phyloP scores from a whole-genome alignment of 2,797 vertebrate genomes.

The Limosa lapponica region DNA sequence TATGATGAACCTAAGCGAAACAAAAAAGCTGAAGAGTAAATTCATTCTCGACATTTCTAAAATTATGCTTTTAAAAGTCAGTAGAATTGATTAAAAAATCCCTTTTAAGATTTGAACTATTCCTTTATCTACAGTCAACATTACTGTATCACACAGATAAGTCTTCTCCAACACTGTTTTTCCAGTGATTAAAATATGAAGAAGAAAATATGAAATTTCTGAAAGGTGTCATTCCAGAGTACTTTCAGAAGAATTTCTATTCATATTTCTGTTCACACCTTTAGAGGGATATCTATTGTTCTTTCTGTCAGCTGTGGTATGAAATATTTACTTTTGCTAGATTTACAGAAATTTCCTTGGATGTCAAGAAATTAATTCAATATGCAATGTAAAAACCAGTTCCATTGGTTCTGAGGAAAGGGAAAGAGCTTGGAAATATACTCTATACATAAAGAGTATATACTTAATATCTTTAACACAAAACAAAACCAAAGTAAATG shows the following conservation, averaged over 20 bases:
- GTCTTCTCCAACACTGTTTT: neutral
- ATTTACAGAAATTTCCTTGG: neutral
- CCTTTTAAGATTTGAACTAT: neutral
- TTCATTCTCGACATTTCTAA: neutral
- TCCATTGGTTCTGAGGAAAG: neutral
- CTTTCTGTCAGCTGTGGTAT: neutral
- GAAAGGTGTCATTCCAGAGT: constrained; percentile 7
- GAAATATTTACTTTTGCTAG: neutral
- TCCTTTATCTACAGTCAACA: neutral
- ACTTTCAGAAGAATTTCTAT: constrained; percentile 5
- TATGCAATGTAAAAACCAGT: neutral
- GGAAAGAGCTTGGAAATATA: neutral
- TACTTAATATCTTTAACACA: neutral
- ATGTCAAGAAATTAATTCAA: neutral
- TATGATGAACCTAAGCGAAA: neutral
- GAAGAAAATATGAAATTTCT: neutral
- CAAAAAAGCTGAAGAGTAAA: neutral
- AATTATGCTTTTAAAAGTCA: neutral
- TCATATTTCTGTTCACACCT: neutral
- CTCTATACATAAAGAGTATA: neutral
- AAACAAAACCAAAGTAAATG: neutral
- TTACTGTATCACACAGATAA: neutral
- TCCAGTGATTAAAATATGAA: neutral
- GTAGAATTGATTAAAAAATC: neutral
- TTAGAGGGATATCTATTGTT: constrained; percentile 32